Percentiles rank a stretch among this genome's conserved stretches.
phyloP scores from a whole-genome alignment of 2,797 vertebrate species.

The Orestias chungarensis region DNA sequence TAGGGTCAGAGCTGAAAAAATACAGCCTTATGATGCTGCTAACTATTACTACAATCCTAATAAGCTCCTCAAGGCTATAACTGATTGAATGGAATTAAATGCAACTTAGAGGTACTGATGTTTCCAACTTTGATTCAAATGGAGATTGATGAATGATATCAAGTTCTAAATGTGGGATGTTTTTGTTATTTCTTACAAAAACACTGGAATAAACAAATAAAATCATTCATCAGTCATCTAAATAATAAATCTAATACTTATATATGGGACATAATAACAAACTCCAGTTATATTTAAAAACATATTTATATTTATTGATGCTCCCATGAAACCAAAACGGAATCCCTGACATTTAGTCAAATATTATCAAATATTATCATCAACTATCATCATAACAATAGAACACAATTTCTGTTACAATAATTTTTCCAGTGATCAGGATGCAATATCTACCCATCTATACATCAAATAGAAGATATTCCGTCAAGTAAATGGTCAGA shows the following conservation, averaged over 20 bases:
- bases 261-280: not conserved
- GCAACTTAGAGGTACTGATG: not conserved
- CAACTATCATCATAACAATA: not conserved
- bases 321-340: not conserved
- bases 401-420: not conserved
- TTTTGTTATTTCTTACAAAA: not conserved
- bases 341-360: not conserved
- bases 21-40: conserved; percentile 6
- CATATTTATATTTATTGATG: not conserved
- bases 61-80: not conserved
- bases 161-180: not conserved
- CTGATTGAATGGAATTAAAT: not conserved
- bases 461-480: not conserved
- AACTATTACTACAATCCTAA: not conserved
- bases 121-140: not conserved
- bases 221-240: not conserved
- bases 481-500: not conserved
- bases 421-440: not conserved
- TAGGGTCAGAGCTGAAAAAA: conserved; percentile 24
- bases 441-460: not conserved
- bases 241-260: not conserved
- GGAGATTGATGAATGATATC: not conserved
- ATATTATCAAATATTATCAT: not conserved
- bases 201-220: too few species aligned
- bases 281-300: not conserved